phyloP scores from a whole-genome alignment of 1,140 invertebrate species.

The Phortica variegata region DNA sequence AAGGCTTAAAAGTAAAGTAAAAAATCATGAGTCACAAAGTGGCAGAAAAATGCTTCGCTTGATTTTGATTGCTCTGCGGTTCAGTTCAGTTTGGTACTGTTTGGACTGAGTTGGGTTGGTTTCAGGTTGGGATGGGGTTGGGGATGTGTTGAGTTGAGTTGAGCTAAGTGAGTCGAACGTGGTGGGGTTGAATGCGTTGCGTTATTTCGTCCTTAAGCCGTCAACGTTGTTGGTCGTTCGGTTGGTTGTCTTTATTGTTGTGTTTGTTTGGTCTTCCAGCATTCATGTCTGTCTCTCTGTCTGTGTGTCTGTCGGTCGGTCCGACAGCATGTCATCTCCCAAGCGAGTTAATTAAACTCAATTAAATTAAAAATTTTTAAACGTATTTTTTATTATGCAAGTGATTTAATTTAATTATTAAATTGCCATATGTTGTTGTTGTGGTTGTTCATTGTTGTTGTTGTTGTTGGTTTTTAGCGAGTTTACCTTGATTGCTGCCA shows the following conservation, averaged over 20 bases:
- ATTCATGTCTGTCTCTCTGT: constrained; percentile 1
- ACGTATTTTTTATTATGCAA: constrained; percentile 53
- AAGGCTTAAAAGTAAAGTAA: too few relatives aligned
- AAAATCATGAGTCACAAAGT: too few relatives aligned
- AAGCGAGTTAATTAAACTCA: constrained; percentile 55
- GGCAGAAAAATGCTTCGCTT: too few relatives aligned
- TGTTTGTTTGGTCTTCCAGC: neutral
- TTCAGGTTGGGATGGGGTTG: too few relatives aligned
- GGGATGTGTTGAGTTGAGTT: too few relatives aligned
- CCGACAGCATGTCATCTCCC: constrained; percentile 45
- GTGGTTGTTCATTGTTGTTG: constrained; percentile 2
- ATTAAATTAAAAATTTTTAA: constrained; percentile 52
- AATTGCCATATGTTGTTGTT: constrained; percentile 45
- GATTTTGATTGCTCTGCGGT: too few relatives aligned
- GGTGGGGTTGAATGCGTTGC: constrained; percentile 15
- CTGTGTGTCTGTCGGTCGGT: constrained; percentile 8
- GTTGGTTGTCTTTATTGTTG: neutral
- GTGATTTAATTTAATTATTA: constrained; percentile 55
- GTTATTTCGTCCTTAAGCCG: neutral
- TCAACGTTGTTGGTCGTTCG: neutral
- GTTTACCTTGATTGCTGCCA: neutral
- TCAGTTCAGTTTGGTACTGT: too few relatives aligned
- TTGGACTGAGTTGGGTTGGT: too few relatives aligned
- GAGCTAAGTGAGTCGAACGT: constrained; percentile 5
- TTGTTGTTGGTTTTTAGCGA: neutral